Percentiles rank a stretch among this genome's conserved stretches.
phyloP scores from a whole-genome alignment of 2,113 vertebrate genomes.

The Prietella phreatophila region DNA sequence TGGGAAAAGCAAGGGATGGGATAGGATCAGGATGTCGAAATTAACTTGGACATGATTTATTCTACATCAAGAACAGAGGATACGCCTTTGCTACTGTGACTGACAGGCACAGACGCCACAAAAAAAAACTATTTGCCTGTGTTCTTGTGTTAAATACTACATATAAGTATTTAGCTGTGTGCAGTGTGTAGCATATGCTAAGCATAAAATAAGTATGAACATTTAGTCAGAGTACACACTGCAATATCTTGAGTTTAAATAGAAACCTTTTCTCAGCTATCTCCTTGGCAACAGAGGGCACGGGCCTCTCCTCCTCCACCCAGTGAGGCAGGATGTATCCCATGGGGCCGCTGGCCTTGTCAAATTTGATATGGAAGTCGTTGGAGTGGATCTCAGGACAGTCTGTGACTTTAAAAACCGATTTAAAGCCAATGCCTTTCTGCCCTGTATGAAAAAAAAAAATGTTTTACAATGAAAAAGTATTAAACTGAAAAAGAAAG shows the following conservation, averaged over 20 bases:
- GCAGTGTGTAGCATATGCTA: background rate
- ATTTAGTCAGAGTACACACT: constrained; percentile 5
- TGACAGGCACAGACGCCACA: background rate
- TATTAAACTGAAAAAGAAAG: background rate
- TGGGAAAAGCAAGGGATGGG: constrained; percentile 9
- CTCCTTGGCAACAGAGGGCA: constrained; percentile 54
- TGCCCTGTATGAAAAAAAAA: constrained; percentile 63
- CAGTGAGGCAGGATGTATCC: constrained; percentile 81
- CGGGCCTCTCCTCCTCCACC: constrained; percentile 63
- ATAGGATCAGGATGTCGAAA: background rate
- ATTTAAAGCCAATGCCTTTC: constrained; percentile 81
- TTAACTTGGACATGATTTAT: background rate
- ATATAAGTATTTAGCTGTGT: background rate
- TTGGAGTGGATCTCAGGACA: constrained; percentile 79
- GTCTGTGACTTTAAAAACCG: constrained; percentile 78
- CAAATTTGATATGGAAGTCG: constrained; percentile 73
- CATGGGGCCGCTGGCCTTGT: constrained; percentile 74
- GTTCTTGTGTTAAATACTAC: background rate
- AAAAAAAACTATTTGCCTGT: too few species aligned
- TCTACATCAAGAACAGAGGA: background rate
- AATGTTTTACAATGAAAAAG: background rate
- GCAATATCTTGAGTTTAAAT: background rate
- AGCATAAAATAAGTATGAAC: background rate
- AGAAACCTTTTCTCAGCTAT: constrained; percentile 58
- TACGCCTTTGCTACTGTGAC: background rate